phyloP scores from a whole-genome alignment of 2,888 invertebrate genomes.

The Amiota communis region DNA sequence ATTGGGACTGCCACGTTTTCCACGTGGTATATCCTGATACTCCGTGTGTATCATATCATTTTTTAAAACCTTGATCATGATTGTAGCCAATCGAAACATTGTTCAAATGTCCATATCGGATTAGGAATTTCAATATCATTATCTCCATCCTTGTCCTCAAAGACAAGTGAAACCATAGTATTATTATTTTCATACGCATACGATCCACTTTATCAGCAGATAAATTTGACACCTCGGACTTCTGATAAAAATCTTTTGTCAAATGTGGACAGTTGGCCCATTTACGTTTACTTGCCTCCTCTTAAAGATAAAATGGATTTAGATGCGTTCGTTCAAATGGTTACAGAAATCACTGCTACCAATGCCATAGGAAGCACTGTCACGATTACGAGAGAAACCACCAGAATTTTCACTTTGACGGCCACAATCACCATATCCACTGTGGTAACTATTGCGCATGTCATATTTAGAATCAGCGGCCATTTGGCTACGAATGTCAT shows the following conservation, averaged over 20 bases:
- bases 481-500: too few species aligned
- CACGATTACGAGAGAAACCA: too few species aligned
- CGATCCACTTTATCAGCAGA: constrained; percentile 77
- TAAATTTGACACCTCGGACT: constrained; percentile 81
- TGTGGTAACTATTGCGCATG: too few species aligned
- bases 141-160: constrained; percentile 73
- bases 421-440: too few species aligned
- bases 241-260: constrained; percentile 86
- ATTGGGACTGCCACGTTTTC: constrained; percentile 85
- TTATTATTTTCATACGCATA: constrained; percentile 82
- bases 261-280: constrained; percentile 81
- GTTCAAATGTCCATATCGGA: constrained; percentile 81
- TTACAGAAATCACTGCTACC: too few species aligned
- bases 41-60: constrained; percentile 95
- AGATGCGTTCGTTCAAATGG: too few species aligned
- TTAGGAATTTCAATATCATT: constrained; percentile 67
- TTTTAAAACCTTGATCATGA: constrained; percentile 85
- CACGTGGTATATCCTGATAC: constrained; percentile 83
- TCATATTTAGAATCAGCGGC: too few species aligned
- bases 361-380: too few species aligned
- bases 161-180: constrained; percentile 82
- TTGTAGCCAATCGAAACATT: constrained; percentile 86
- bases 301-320: too few species aligned
- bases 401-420: too few species aligned
- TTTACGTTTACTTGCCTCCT: too few species aligned